Conservation (phyloP, 2,797 vertebrate genomes). For the Paramormyrops hopkinsi region DNA sequence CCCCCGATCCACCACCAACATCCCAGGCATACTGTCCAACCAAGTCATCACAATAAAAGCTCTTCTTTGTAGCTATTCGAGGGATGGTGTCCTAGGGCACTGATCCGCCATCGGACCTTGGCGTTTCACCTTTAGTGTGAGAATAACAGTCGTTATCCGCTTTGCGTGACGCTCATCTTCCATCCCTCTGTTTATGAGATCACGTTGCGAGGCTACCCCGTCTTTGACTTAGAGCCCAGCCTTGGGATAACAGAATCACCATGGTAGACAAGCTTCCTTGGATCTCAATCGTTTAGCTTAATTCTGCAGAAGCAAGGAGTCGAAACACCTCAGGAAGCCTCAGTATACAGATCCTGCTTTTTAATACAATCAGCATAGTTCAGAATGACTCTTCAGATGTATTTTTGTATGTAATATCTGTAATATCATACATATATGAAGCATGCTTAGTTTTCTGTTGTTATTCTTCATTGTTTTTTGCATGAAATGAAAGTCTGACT, state of each 20-base stretch:
- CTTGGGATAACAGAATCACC: conserved; percentile 5
- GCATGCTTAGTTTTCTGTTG: not conserved
- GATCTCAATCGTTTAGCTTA: conserved; percentile 3
- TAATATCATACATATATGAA: not conserved
- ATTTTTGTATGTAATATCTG: not conserved
- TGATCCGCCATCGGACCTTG: not conserved
- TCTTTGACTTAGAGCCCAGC: not conserved
- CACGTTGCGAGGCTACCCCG: not conserved
- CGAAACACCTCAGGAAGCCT: not conserved
- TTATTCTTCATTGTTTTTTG: not conserved
- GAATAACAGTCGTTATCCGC: not conserved
- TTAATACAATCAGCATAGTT: conserved; percentile 1
- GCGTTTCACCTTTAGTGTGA: not conserved
- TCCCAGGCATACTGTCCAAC: not conserved
- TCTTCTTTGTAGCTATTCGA: not conserved
- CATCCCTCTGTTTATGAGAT: not conserved
- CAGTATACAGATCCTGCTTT: not conserved
- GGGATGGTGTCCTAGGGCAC: not conserved
- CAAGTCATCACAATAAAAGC: not conserved
- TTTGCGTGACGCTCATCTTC: not conserved
- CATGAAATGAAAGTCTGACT: not conserved
- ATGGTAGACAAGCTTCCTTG: not conserved
- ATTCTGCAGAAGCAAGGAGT: not conserved
- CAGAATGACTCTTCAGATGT: not conserved
- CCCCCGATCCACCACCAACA: not conserved